Evolutionary conservation across 2,888 invertebrate genomes (phyloP), one percentile per base, ranked within the genome.

Genomic region (Leptinotarsa peninsularis): DNA sequence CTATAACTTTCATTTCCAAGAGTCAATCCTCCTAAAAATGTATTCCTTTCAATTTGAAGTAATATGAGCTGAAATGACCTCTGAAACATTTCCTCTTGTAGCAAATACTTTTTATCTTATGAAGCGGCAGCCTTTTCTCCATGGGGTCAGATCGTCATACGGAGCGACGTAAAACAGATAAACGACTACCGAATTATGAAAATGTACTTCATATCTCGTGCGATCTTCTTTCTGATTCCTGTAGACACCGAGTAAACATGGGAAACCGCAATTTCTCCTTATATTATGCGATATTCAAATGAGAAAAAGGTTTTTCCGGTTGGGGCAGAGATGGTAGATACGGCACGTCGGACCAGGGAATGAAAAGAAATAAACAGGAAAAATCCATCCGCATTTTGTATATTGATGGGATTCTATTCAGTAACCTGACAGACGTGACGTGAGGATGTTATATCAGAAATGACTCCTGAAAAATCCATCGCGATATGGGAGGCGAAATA

Each of bases 231-330:
- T 23, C 58, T 23, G 58, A 58, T 58, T 21, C 21, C 58, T 23
- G 21, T 23, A 58, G 23, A 58, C 58, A 15, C 58, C 58, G 21
- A 58, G 58, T 58, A 27, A 23, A 58, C 58, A 58, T 15, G 23
- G 58, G 5, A 58, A 58, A 23, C 58, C 58, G 21, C 58, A 58
- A 58, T 58, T 58, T 21, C 58, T 58, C 23, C 23, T 58, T 23
- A 21, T 58, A 58, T 58, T 21, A 58, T 58, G 23, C 23, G 27
- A 58, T 58, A 58, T 58, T 58, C 58, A 58, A 58, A 58, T 58
- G 58, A 58, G 58, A 23, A 58, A 54, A 58, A 58, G 58, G 58
- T 58, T 23, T 58, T 58, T 58, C 58, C 58, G 58, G 58, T 58
- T 18, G 58, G 21, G 58, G 58, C 58, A 58, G 21, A 58, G 23